Base-by-base conservation (phyloP, 2,888 invertebrate genomes). In the Ariolimax columbianus region DNA sequence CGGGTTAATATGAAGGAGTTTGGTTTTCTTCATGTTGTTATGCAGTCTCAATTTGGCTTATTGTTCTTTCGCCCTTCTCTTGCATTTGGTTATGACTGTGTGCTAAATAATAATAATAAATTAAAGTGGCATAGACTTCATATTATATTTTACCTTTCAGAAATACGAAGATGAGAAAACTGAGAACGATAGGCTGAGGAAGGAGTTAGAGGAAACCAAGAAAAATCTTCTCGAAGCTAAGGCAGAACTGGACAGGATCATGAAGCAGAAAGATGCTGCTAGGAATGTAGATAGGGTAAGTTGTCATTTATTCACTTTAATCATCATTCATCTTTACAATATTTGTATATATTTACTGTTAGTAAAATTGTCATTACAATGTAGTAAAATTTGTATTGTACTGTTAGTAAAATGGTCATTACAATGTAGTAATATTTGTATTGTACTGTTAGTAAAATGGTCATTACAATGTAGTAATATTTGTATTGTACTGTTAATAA, bases 91-190 rank as follows among this genome's bases (percentile, higher is more conserved):
- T n/a, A n/a, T n/a, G n/a, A n/a, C n/a, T n/a, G n/a, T n/a, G n/a
- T n/a, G n/a, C n/a, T n/a, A n/a, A n/a, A n/a, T n/a, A n/a, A n/a
- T n/a, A n/a, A n/a, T n/a, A n/a, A n/a, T n/a, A n/a, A n/a, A n/a
- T n/a, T n/a, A n/a, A n/a, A n/a, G n/a, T n/a, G n/a, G n/a, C n/a
- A n/a, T n/a, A n/a, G n/a, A n/a, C n/a, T n/a, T n/a, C n/a, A 63
- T 7, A 63, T 23, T n/a, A 7, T 63, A n/a, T 63, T 63, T 63
- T 63, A 11, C n/a, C n/a, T 92, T 92, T 11, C 91, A 95, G 95
- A 95, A 98, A 91, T 98, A 98, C 95, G 98, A 98, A 95, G 97
- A 97, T 94, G 97, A 97, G 84, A 96, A 97, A 94, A 95, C 95
- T 88, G 97, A 97, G 93, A 97, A 97, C 94, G 96, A 97, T 89